phyloP scores from a whole-genome alignment of 2,888 invertebrate genomes.

The Tetanocera ferruginea region DNA sequence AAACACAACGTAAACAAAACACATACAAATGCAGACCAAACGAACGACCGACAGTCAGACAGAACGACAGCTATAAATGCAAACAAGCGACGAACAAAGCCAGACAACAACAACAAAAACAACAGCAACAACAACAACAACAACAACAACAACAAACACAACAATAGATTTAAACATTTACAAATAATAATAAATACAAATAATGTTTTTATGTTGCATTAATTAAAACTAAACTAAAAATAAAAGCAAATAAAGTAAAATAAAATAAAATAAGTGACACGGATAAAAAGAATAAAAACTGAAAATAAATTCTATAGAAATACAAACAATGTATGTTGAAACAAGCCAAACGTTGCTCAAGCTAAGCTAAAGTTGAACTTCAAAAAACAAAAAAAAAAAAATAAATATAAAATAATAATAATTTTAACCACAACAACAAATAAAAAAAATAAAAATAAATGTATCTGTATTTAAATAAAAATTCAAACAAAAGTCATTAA shows the following conservation, averaged over 20 bases:
- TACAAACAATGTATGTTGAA: background rate
- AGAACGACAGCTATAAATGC: background rate
- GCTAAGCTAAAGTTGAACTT: slow-evolving; percentile 39
- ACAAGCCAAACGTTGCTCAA: slow-evolving; percentile 15
- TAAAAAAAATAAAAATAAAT: background rate
- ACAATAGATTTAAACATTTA: slow-evolving; percentile 33
- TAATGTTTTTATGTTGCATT: slow-evolving; percentile 27
- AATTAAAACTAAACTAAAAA: slow-evolving; percentile 32
- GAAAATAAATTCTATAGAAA: slow-evolving; percentile 16
- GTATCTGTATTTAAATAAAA: background rate
- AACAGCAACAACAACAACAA: slow-evolving; percentile 36
- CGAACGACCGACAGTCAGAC: slow-evolving; percentile 3
- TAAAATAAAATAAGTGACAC: slow-evolving; percentile 31
- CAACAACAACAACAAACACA: slow-evolving; percentile 22
- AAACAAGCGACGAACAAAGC: background rate
- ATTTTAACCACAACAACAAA: background rate
- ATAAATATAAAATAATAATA: slow-evolving; percentile 24
- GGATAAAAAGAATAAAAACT: slow-evolving; percentile 23
- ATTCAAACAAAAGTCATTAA: no score
- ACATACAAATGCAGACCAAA: slow-evolving; percentile 9
- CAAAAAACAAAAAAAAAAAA: slow-evolving; percentile 32
- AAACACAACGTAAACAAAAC: slow-evolving; percentile 31
- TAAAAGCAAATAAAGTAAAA: slow-evolving; percentile 33
- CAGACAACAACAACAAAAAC: slow-evolving; percentile 17
- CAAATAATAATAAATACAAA: slow-evolving; percentile 33